These are phyloP conservation scores for Andrena minutula DNA, from an alignment of 2,888 invertebrate species.

Conservation along the genomic window DNA sequence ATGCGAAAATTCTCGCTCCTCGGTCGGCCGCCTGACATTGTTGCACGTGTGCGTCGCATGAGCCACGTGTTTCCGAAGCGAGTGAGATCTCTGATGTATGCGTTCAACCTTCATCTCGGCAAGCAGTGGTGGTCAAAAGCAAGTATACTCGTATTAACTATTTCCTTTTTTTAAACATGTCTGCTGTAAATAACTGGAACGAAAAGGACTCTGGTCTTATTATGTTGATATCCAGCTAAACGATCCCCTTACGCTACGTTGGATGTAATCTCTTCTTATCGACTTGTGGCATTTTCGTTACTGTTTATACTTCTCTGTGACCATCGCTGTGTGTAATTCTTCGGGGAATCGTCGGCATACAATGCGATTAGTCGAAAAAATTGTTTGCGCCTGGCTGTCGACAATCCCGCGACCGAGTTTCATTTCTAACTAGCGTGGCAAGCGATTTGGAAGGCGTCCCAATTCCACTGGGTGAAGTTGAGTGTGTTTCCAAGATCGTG, in stretches of 20 bases:
- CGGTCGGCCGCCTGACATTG: conserved; percentile 8
- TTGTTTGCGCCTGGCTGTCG: conserved; percentile 5
- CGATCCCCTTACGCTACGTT: too few relatives aligned
- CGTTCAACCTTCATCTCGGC: conserved; percentile 15
- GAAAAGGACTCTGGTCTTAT: too few relatives aligned
- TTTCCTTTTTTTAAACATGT: too few relatives aligned
- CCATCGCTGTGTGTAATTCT: neutral
- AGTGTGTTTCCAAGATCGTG: too few relatives aligned
- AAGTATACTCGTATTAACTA: neutral
- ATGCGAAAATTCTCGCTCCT: neutral
- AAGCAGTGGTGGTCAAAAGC: neutral
- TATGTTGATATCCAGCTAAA: too few relatives aligned
- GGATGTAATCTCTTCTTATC: too few relatives aligned
- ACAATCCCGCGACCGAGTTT: neutral
- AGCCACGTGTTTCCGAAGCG: conserved; percentile 27
- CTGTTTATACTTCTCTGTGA: too few relatives aligned
- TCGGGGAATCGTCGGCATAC: neutral
- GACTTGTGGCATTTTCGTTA: too few relatives aligned
- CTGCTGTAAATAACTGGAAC: too few relatives aligned
- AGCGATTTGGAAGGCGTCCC: neutral
- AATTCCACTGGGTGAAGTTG: too few relatives aligned
- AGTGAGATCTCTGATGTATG: neutral
- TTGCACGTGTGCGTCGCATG: conserved; percentile 36
- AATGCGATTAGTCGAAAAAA: neutral
- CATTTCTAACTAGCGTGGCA: neutral